phyloP scores from a whole-genome alignment of 2,113 vertebrate genomes.

The Narcine bancroftii region DNA sequence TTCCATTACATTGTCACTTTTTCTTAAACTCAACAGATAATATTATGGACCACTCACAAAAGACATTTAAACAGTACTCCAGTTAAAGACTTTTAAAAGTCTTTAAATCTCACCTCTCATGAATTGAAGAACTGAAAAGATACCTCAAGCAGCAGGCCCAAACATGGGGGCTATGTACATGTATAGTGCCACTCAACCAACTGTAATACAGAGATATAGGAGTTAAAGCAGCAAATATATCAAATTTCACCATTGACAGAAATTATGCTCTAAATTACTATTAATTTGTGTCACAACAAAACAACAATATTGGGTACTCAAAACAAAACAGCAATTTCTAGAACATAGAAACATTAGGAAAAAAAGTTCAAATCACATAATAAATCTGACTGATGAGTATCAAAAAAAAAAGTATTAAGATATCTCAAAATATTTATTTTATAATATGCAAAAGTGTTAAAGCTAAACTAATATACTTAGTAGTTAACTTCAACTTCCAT shows the following conservation, averaged over 20 bases:
- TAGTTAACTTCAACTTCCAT: too few species aligned
- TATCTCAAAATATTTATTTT: not conserved
- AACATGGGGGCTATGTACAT: slow-evolving; percentile 73
- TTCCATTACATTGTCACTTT: too few species aligned
- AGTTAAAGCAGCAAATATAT: slow-evolving; percentile 7
- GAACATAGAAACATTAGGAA: not conserved
- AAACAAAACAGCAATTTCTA: not conserved
- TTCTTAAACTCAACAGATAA: not conserved
- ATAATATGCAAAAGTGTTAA: not conserved
- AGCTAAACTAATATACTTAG: not conserved
- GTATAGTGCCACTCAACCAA: slow-evolving; percentile 82
- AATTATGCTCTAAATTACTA: too few species aligned
- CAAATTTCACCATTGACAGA: not conserved
- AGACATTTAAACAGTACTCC: not conserved
- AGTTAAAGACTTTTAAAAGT: not conserved
- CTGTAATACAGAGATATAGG: slow-evolving; percentile 51
- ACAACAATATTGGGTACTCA: not conserved
- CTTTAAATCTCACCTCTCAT: slow-evolving; percentile 67
- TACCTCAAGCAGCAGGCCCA: slow-evolving; percentile 81
- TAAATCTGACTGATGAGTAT: not conserved
- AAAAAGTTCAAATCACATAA: not conserved
- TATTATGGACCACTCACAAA: not conserved
- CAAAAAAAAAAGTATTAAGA: not conserved
- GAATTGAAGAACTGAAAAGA: slow-evolving; percentile 72
- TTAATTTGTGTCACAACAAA: too few species aligned